Conservation (phyloP, 2,797 vertebrate species). For the Pseudochaenichthys georgianus region DNA sequence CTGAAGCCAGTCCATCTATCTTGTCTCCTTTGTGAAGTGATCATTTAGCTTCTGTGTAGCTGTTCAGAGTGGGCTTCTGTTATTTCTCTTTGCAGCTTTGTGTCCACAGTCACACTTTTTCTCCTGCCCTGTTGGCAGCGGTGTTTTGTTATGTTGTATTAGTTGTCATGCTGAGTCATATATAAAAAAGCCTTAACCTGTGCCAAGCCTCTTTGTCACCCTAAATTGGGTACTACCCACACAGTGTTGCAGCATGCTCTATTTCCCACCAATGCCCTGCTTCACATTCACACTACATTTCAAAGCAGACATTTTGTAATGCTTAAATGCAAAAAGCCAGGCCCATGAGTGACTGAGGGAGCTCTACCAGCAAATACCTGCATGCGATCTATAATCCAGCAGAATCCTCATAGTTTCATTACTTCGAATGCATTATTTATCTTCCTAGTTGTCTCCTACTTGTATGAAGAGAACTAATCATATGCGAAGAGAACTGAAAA, state of each 20-base stretch:
- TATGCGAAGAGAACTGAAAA: conserved; percentile 53
- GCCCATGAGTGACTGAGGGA: conserved; percentile 49
- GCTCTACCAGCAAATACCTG: conserved; percentile 37
- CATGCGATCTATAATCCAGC: conserved; percentile 26
- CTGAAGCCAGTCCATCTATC: conserved; percentile 25
- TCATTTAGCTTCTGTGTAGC: conserved; percentile 36
- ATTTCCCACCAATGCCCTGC: conserved; percentile 21
- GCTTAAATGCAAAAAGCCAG: conserved; percentile 41
- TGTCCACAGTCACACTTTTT: conserved; percentile 19
- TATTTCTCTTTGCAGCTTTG: conserved; percentile 12
- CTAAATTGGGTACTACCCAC: conserved; percentile 42
- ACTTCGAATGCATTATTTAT: conserved; percentile 28
- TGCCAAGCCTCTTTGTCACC: conserved; percentile 63
- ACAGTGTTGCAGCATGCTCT: conserved; percentile 38
- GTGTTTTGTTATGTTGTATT: conserved; percentile 44
- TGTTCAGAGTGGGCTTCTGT: conserved; percentile 9
- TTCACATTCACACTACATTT: conserved; percentile 52
- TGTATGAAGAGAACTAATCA: conserved; percentile 47
- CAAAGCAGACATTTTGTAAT: conserved; percentile 51
- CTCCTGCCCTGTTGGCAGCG: conserved; percentile 33
- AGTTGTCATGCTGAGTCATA: conserved; percentile 64
- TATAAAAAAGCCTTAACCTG: conserved; percentile 55
- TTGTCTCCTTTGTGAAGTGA: conserved; percentile 14
- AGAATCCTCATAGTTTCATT: conserved; percentile 33
- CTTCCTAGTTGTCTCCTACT: conserved; percentile 36